Percentiles rank a stretch among this genome's conserved stretches.
Conservation (phyloP, 2,888 invertebrate genomes). For the Fabriciana adippe region DNA sequence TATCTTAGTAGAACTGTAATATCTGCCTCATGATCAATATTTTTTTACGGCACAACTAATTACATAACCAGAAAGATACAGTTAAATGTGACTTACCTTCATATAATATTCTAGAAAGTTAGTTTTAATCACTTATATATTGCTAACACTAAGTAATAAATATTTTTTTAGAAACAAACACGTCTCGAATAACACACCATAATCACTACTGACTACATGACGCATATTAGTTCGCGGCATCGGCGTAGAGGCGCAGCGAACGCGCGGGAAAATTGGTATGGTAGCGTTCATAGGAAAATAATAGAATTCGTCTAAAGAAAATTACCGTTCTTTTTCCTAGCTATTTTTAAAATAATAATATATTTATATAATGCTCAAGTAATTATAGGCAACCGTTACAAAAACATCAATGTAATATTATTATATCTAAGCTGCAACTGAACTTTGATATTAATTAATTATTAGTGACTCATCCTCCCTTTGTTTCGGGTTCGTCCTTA, state of each 20-base stretch:
- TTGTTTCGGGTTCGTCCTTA: too few species aligned
- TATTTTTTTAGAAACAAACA: conserved; percentile 53
- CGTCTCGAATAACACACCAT: conserved; percentile 53
- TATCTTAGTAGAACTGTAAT: conserved; percentile 24
- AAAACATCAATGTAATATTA: too few species aligned
- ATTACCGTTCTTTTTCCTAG: background rate
- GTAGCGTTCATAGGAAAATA: conserved; percentile 34
- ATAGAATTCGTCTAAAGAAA: background rate
- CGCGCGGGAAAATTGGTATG: conserved; percentile 43
- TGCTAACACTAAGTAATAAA: conserved; percentile 29
- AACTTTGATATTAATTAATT: too few species aligned
- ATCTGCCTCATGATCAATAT: conserved; percentile 52
- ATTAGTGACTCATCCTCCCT: too few species aligned
- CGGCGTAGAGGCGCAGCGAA: conserved; percentile 49
- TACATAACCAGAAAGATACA: conserved; percentile 61
- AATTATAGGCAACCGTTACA: too few species aligned
- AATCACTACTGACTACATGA: conserved; percentile 50
- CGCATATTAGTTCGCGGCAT: conserved; percentile 56
- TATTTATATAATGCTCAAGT: background rate
- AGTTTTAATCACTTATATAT: conserved; percentile 22
- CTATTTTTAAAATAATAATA: background rate
- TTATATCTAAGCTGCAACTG: too few species aligned
- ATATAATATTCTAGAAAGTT: conserved; percentile 30
- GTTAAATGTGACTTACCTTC: conserved; percentile 58
- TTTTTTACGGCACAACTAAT: conserved; percentile 48